Conservation (phyloP, 2,113 vertebrate species). For the Phycodurus eques region DNA sequence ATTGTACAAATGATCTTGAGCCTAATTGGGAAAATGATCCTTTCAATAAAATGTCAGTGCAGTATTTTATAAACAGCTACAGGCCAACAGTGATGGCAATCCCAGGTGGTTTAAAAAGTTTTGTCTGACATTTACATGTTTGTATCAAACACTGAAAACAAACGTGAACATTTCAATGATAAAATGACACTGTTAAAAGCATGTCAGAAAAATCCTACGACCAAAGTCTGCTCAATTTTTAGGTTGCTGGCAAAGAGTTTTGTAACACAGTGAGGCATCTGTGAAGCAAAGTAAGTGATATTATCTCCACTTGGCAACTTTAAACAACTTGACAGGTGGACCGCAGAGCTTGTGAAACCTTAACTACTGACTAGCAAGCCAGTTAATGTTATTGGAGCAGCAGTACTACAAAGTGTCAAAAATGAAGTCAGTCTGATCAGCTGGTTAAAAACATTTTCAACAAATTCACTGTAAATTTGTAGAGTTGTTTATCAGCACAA, state of each 20-base stretch:
- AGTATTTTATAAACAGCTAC: constrained; percentile 7
- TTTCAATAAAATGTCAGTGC: not conserved
- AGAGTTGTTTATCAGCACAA: not conserved
- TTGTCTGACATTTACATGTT: constrained; percentile 7
- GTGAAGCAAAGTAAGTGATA: constrained; percentile 24
- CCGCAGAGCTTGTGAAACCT: constrained; percentile 39
- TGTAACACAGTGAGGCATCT: constrained; percentile 20
- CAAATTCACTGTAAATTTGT: not conserved
- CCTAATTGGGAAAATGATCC: constrained; percentile 9
- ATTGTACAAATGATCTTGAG: not conserved
- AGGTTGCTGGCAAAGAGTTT: constrained; percentile 18
- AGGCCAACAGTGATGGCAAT: not conserved
- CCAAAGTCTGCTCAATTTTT: not conserved
- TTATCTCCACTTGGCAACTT: constrained; percentile 34
- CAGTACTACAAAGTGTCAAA: constrained; percentile 6
- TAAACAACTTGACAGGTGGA: constrained; percentile 54
- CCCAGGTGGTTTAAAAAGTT: constrained; percentile 3
- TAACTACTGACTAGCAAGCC: constrained; percentile 23
- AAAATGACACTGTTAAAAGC: not conserved
- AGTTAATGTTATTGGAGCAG: constrained; percentile 21
- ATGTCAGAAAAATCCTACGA: not conserved
- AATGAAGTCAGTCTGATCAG: constrained; percentile 1
- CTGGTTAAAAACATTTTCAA: not conserved
- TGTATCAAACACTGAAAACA: not conserved
- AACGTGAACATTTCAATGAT: not conserved